phyloP scores from a whole-genome alignment of 2,797 vertebrate species.

The Clarias laeviceps region DNA sequence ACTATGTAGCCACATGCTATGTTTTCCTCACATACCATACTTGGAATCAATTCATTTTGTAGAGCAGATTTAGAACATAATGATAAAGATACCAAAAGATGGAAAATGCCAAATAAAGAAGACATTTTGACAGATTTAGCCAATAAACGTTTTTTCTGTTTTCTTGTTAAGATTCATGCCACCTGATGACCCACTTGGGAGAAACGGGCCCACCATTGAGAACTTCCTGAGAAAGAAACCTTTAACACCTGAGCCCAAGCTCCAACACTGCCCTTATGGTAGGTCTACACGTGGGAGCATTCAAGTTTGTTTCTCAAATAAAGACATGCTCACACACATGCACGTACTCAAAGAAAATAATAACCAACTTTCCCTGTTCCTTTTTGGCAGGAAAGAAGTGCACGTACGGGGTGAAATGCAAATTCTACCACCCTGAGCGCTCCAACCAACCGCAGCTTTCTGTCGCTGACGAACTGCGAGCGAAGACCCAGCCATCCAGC shows the following conservation, averaged over 20 bases:
- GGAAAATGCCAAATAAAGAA: neutral
- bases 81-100: too few species aligned
- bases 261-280: slow-evolving; percentile 87
- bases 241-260: slow-evolving; percentile 81
- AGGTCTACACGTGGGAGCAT: slow-evolving; percentile 58
- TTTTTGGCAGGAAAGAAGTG: slow-evolving; percentile 87
- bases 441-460: slow-evolving; percentile 84
- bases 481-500: slow-evolving; percentile 64
- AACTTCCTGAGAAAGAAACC: slow-evolving; percentile 73
- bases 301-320: neutral
- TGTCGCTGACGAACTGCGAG: slow-evolving; percentile 88
- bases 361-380: neutral
- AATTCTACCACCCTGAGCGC: slow-evolving; percentile 90
- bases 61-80: neutral
- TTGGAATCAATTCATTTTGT: neutral
- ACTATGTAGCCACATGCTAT: neutral
- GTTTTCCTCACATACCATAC: too few species aligned
- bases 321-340: too few species aligned
- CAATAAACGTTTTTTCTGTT: neutral
- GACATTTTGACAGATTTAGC: neutral
- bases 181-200: slow-evolving; percentile 77
- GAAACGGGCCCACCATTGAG: slow-evolving; percentile 73
- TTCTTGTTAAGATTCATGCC: slow-evolving; percentile 72
- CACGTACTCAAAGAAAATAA: neutral
- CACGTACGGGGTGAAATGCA: slow-evolving; percentile 94